Evolutionary conservation across 2,113 vertebrate genomes (phyloP).

Genomic region (Oryzias melastigma): DNA sequence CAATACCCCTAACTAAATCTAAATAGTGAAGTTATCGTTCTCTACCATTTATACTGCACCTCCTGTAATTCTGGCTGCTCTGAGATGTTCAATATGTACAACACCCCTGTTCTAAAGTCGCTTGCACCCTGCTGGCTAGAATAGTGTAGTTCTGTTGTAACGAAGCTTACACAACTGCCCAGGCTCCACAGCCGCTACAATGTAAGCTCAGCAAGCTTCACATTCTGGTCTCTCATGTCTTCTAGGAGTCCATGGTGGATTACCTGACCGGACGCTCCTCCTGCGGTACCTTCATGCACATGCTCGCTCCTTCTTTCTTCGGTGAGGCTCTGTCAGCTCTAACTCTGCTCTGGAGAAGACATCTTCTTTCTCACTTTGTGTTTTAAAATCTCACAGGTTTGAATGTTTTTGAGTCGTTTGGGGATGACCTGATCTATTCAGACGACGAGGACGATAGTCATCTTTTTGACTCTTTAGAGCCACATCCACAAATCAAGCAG

Average conservation of each 20-base stretch:
- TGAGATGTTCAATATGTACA: no score
- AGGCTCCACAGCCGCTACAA: no score
- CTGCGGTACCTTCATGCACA: constrained; percentile 9
- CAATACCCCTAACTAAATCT: no score
- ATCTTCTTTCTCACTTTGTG: background rate
- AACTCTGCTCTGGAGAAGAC: background rate
- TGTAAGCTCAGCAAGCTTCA: no score
- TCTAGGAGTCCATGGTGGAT: constrained; percentile 62
- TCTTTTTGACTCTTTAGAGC: constrained; percentile 17
- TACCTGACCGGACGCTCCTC: constrained; percentile 14
- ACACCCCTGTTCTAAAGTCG: no score
- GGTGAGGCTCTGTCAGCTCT: constrained; percentile 32
- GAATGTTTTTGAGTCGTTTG: constrained; percentile 20
- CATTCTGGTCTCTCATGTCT: background rate
- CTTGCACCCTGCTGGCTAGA: no score
- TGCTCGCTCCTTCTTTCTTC: constrained; percentile 10
- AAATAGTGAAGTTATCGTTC: no score
- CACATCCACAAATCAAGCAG: constrained; percentile 47
- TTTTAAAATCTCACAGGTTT: constrained; percentile 17
- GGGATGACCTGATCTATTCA: constrained; percentile 29
- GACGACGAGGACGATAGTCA: constrained; percentile 22
- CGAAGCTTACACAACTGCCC: no score
- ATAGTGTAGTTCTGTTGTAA: no score
- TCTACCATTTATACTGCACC: no score
- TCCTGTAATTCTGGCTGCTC: no score